Conservation (phyloP, 1,140 invertebrate genomes). For the Phortica variegata region DNA sequence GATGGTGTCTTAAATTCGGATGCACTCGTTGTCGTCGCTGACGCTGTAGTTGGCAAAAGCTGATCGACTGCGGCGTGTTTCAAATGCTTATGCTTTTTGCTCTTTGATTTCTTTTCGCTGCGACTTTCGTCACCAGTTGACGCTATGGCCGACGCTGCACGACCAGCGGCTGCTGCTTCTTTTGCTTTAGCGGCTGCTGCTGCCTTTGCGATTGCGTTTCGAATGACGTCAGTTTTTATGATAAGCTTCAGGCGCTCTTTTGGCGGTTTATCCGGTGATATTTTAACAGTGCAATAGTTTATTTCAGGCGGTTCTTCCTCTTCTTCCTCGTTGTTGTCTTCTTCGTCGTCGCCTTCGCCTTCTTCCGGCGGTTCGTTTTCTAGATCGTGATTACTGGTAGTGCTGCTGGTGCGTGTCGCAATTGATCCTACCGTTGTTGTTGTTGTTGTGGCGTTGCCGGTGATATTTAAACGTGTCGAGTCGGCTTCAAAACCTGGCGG, state of each 20-base stretch:
- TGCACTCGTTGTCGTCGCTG: slow-evolving; percentile 16
- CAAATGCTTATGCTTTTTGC: slow-evolving; percentile 51
- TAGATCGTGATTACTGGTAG: not conserved
- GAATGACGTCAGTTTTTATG: slow-evolving; percentile 54
- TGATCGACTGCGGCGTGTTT: slow-evolving; percentile 45
- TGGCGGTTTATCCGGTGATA: slow-evolving; percentile 59
- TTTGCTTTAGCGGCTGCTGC: slow-evolving; percentile 35
- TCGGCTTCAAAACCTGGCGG: slow-evolving; percentile 31
- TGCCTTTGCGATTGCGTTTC: slow-evolving; percentile 50
- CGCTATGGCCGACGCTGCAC: slow-evolving; percentile 13
- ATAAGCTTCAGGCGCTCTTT: slow-evolving; percentile 53
- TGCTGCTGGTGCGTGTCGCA: slow-evolving; percentile 1
- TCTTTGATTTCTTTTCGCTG: slow-evolving; percentile 52
- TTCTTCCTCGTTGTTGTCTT: slow-evolving; percentile 38
- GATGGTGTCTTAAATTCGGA: slow-evolving; percentile 59
- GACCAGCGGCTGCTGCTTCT: slow-evolving; percentile 20
- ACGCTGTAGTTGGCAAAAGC: slow-evolving; percentile 14
- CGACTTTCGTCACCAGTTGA: slow-evolving; percentile 11
- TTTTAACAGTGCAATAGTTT: slow-evolving; percentile 58
- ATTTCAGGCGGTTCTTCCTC: slow-evolving; percentile 56
- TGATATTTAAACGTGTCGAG: not conserved
- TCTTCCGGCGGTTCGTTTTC: not conserved
- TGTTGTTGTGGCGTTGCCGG: not conserved
- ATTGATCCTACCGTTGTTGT: slow-evolving; percentile 1
- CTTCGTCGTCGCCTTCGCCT: slow-evolving; percentile 15